Evolutionary conservation across 2,888 invertebrate genomes (phyloP).

Genomic region (Lymantria dispar): DNA sequence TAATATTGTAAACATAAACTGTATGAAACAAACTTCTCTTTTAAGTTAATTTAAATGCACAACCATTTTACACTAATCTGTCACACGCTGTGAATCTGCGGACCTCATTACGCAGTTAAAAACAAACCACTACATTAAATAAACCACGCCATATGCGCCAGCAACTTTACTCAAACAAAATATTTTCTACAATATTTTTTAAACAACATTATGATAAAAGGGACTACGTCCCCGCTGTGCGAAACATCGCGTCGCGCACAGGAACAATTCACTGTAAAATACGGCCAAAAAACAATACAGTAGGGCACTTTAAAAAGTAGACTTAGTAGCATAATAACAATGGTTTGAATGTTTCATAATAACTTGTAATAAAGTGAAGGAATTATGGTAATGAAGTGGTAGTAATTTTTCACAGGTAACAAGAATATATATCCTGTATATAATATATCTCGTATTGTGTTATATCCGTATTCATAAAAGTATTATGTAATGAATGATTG

Average conservation of each 20-base stretch:
- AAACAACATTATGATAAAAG: constrained; percentile 32
- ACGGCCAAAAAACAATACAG: constrained; percentile 35
- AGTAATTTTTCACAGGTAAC: constrained; percentile 13
- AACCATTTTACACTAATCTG: not conserved
- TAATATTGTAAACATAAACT: too few relatives aligned
- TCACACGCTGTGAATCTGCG: not conserved
- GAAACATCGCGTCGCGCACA: constrained; percentile 25
- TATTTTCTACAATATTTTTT: constrained; percentile 24
- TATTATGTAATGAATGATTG: too few relatives aligned
- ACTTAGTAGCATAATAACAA: constrained; percentile 22
- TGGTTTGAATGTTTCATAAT: constrained; percentile 19
- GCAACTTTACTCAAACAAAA: constrained; percentile 27
- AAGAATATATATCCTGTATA: not conserved
- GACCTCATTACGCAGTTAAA: constrained; percentile 29
- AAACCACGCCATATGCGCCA: constrained; percentile 22
- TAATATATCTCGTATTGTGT: too few relatives aligned
- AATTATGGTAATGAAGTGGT: constrained; percentile 21
- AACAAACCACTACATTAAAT: constrained; percentile 28
- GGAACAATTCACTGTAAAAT: constrained; percentile 35
- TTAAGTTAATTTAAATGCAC: not conserved
- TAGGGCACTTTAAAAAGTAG: constrained; percentile 30
- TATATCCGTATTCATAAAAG: too few relatives aligned
- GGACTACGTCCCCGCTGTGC: constrained; percentile 11
- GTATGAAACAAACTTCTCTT: too few relatives aligned
- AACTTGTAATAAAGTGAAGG: constrained; percentile 18